Conservation (phyloP, 1,140 invertebrate genomes). For the Chrysopa pallens region DNA sequence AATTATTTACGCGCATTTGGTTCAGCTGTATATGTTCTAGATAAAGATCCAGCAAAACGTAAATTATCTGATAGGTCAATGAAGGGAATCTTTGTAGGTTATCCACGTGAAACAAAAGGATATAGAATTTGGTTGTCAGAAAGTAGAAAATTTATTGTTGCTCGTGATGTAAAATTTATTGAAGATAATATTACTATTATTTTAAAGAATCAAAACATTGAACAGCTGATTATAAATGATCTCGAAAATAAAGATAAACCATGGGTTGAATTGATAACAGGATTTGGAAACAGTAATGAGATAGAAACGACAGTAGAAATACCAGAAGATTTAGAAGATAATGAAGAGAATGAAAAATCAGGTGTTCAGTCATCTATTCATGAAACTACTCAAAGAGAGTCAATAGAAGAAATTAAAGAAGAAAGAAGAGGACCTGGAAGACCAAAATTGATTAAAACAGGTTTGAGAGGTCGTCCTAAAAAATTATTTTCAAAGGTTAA, state of each 20-base stretch:
- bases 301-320: too few species aligned
- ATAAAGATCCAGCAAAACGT: constrained; percentile 7
- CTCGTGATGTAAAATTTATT: constrained; percentile 14
- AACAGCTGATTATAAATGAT: background rate
- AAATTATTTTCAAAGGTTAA: background rate
- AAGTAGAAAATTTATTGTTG: constrained; percentile 11
- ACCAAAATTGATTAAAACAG: too few species aligned
- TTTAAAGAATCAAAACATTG: background rate
- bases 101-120: constrained; percentile 12
- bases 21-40: constrained; percentile 5
- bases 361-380: too few species aligned
- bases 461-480: background rate
- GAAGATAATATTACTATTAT: constrained; percentile 9
- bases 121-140: constrained; percentile 13
- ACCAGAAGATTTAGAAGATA: background rate
- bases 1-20: constrained; percentile 10
- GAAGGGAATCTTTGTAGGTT: constrained; percentile 16
- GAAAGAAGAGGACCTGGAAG: too few species aligned
- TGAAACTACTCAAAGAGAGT: background rate
- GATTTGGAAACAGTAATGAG: too few species aligned
- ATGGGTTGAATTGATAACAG: too few species aligned
- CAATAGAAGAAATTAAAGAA: constrained; percentile 3
- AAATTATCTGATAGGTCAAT: constrained; percentile 12
- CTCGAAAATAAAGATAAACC: background rate
- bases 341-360: constrained; percentile 10